Conservation (phyloP, 2,113 vertebrate species). For the Polypterus senegalus region DNA sequence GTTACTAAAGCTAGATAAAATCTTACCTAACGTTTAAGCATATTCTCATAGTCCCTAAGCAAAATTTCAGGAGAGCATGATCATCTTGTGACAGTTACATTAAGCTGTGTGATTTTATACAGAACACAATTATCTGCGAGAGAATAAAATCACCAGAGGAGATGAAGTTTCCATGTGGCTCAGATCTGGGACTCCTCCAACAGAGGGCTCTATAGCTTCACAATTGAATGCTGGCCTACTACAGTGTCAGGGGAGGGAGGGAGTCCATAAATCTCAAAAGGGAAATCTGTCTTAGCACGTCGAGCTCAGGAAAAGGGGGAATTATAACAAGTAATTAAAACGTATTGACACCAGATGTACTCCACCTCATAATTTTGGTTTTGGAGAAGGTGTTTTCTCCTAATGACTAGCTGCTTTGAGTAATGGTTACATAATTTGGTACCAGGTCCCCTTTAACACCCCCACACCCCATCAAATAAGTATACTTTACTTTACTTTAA, state of each 20-base stretch:
- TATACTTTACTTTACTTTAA: too few species aligned
- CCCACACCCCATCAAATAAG: too few species aligned
- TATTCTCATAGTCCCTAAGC: too few species aligned
- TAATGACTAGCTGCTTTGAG: constrained; percentile 9
- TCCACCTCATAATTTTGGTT: constrained; percentile 37
- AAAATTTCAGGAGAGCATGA: too few species aligned
- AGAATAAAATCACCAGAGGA: too few species aligned
- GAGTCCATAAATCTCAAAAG: constrained; percentile 31
- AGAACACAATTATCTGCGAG: too few species aligned
- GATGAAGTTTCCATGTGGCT: too few species aligned
- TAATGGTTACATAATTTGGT: constrained; percentile 26
- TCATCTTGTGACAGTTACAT: too few species aligned
- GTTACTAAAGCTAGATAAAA: too few species aligned
- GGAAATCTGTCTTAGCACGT: constrained; percentile 51
- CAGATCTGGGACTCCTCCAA: constrained; percentile 17
- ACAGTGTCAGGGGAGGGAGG: not conserved
- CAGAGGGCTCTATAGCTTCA: constrained; percentile 50
- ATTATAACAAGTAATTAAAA: constrained; percentile 79
- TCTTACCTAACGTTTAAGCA: too few species aligned
- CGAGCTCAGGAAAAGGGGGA: constrained; percentile 62
- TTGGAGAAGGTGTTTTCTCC: constrained; percentile 24
- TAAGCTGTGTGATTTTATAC: too few species aligned
- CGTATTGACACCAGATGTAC: constrained; percentile 75
- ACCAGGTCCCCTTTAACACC: too few species aligned
- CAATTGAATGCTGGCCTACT: not conserved